Conservation (phyloP, 2,113 vertebrate genomes). For the Tylochromis polylepis region DNA sequence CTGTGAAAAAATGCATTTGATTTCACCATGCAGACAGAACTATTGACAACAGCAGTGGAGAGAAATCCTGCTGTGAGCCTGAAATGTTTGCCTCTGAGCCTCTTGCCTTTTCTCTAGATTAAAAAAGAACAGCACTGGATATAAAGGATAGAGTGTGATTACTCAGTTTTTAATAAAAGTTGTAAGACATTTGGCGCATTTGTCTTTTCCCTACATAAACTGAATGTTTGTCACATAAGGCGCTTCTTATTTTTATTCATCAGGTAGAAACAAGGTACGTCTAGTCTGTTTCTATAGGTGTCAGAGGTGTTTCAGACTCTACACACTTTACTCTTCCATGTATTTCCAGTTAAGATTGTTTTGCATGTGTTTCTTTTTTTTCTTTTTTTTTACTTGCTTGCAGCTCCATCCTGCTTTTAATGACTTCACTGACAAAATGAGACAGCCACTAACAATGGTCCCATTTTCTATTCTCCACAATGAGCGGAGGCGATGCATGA, state of each 20-base stretch:
- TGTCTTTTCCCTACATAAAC: neutral
- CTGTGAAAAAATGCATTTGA: slow-evolving; percentile 18
- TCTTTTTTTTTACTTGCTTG: neutral
- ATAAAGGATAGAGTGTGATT: neutral
- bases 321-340: neutral
- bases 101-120: neutral
- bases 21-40: slow-evolving; percentile 24
- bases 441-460: slow-evolving; percentile 10
- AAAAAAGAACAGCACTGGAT: neutral
- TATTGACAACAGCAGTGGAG: slow-evolving; percentile 4
- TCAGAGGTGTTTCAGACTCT: neutral
- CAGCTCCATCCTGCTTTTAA: neutral
- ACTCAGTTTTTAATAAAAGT: neutral
- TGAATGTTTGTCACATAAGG: neutral
- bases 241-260: neutral
- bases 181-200: neutral
- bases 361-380: neutral
- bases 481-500: neutral
- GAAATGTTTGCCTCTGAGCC: slow-evolving; percentile 1
- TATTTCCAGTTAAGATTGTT: neutral
- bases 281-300: neutral
- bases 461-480: slow-evolving; percentile 1
- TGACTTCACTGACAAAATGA: slow-evolving; percentile 24
- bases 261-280: neutral
- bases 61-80: slow-evolving; percentile 21